Evolutionary conservation across 2,888 invertebrate species (phyloP).

Genomic region (Gerris lacustris): DNA sequence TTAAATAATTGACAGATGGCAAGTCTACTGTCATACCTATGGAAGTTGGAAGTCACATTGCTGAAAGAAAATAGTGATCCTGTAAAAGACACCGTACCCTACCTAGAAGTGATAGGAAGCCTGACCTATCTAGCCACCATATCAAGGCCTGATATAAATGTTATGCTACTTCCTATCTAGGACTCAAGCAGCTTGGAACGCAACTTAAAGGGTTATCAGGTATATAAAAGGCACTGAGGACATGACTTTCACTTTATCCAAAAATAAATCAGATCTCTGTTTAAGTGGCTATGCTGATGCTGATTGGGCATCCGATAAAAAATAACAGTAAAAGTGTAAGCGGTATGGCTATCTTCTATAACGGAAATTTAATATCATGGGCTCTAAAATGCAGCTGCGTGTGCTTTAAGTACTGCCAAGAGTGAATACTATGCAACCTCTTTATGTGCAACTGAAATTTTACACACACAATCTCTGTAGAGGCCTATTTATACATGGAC

Average conservation of each 20-base stretch:
- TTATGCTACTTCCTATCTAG: slow-evolving; percentile 20
- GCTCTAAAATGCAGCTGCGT: slow-evolving; percentile 19
- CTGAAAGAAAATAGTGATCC: slow-evolving; percentile 5
- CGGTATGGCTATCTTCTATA: slow-evolving; percentile 18
- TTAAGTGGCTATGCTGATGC: too few relatives aligned
- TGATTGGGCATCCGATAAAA: too few relatives aligned
- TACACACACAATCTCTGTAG: slow-evolving; percentile 1
- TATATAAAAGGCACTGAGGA: too few relatives aligned
- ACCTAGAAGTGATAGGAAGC: slow-evolving; percentile 21
- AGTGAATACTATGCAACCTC: slow-evolving; percentile 16
- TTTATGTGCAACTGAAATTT: slow-evolving; percentile 4
- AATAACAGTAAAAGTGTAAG: slow-evolving; percentile 19
- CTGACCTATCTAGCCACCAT: slow-evolving; percentile 20
- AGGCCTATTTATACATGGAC: background rate
- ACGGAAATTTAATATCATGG: slow-evolving; percentile 19
- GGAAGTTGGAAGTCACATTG: slow-evolving; percentile 13
- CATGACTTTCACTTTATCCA: too few relatives aligned
- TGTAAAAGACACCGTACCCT: slow-evolving; percentile 18
- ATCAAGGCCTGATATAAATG: slow-evolving; percentile 20
- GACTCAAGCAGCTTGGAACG: slow-evolving; percentile 8
- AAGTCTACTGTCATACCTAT: too few relatives aligned
- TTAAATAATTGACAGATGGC: slow-evolving; percentile 17
- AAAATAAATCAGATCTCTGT: too few relatives aligned
- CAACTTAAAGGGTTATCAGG: background rate
- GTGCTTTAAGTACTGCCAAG: slow-evolving; percentile 19